Evolutionary conservation across 2,888 invertebrate genomes (phyloP).

Genomic region (Rotaria sp.): DNA sequence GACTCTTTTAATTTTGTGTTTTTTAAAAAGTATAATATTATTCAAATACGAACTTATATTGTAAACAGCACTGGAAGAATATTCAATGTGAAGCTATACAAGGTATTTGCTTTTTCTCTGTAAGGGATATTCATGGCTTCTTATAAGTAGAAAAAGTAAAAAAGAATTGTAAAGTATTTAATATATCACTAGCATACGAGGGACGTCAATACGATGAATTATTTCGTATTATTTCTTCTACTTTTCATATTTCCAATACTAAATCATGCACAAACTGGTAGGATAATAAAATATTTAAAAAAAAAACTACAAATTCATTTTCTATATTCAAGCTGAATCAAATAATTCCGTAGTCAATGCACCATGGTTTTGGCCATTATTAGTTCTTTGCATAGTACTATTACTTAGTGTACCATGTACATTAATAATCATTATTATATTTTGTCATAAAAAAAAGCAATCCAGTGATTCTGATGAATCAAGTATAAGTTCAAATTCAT

Average conservation of each 20-base stretch:
- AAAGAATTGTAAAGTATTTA: background rate
- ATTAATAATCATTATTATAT: background rate
- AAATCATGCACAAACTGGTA: background rate
- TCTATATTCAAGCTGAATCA: background rate
- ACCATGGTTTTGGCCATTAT: constrained; percentile 19
- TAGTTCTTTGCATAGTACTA: background rate
- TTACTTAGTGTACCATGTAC: background rate
- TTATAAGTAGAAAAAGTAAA: background rate
- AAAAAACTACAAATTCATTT: background rate
- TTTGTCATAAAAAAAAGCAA: background rate
- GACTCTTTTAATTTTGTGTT: too few relatives aligned
- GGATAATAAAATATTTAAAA: background rate
- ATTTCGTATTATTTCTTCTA: background rate
- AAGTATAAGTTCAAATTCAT: background rate
- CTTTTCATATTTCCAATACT: background rate
- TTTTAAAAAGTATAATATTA: background rate
- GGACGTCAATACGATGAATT: background rate
- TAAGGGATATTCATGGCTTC: background rate
- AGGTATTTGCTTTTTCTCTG: background rate
- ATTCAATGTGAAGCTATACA: background rate
- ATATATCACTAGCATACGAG: background rate
- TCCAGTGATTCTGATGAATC: background rate
- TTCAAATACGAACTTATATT: background rate
- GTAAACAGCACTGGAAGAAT: background rate
- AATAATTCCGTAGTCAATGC: background rate